phyloP scores from a whole-genome alignment of 37 sponge, comb jelly and placozoan genomes.

The Haliclona indistincta region DNA sequence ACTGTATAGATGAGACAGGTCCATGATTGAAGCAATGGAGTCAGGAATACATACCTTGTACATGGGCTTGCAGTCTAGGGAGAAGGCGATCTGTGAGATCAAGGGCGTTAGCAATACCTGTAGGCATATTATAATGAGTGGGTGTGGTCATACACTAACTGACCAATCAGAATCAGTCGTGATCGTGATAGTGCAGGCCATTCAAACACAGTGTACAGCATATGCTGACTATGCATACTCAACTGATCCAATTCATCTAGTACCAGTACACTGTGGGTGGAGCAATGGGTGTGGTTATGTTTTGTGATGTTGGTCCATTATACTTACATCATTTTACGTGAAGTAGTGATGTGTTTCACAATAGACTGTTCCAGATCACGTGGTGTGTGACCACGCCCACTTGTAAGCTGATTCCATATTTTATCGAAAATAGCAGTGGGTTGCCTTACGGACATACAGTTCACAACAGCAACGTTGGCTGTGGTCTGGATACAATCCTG shows the following conservation, averaged over 20 bases:
- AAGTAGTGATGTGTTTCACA: conserved; percentile 30
- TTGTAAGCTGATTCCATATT: conserved; percentile 12
- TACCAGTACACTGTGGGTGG: conserved; percentile 59
- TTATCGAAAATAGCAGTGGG: conserved; percentile 43
- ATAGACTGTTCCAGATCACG: background rate
- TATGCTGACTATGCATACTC: conserved; percentile 59
- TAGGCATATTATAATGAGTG: too few relatives aligned
- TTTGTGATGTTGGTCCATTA: background rate
- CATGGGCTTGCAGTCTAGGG: conserved; percentile 52
- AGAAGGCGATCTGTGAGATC: conserved; percentile 82
- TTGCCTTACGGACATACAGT: conserved; percentile 56
- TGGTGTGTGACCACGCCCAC: background rate
- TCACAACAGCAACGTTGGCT: conserved; percentile 28
- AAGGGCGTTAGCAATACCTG: conserved; percentile 91
- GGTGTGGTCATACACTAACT: background rate
- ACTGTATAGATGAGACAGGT: background rate
- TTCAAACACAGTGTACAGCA: conserved; percentile 88
- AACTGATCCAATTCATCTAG: conserved; percentile 93
- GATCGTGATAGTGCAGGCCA: conserved; percentile 79
- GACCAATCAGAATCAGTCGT: conserved; percentile 79
- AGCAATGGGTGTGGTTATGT: background rate
- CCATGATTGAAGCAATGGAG: background rate
- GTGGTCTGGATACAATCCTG: background rate
- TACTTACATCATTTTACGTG: conserved; percentile 53
- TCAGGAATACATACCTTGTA: background rate